Evolutionary conservation across 2,113 vertebrate species (phyloP), one percentile per base, ranked within the genome.

Genomic region (Megaptera novaeangliae): DNA sequence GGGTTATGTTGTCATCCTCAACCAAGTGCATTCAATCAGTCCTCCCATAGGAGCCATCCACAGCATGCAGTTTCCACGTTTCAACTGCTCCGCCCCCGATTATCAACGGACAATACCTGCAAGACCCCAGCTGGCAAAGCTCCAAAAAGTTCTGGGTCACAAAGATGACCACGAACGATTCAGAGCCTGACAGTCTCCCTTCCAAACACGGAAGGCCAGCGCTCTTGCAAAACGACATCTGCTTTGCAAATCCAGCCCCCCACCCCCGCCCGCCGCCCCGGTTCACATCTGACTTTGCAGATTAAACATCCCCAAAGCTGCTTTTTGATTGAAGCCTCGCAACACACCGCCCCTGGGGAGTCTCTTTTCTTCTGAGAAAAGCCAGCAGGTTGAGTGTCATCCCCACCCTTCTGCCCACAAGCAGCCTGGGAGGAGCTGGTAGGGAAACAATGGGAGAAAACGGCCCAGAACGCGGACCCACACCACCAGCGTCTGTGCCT

Each of bases 341-440:
- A 2, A 20, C 36, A 34, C 20, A 1, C 1, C 59, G 7, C 12
- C 49, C 80, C 83, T 31, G 31, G 27, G 11, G n/a, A 34, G 29
- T 4, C 5, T 8, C 29, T 17, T 77, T 52, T 34, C 31, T 34
- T 10, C 21, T 17, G 49, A n/a, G 59, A 97, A 9, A 69, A 66
- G 31, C 5, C 4, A 1, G 21, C 0, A 15, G 74, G n/a, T 2
- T 10, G 12, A 44, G 12, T 3, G 23, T 0, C 14, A 6, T 41
- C 46, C 68, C 2, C 1, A 4, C 34, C 25, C 64, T n/a, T 14
- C 39, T 27, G 27, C 34, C 81, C 72, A 75, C 27, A 46, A 13
- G 11, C 12, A 72, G 52, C 83, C 49, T 21, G 29, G 66, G 66
- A 14, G 21, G 0, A 14, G 57, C 25, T 4, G 8, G 3, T 10